Evolutionary conservation across 2,797 vertebrate genomes (phyloP), one percentile per base, ranked within the genome.

Genomic region (Gallinago nigripennis): DNA sequence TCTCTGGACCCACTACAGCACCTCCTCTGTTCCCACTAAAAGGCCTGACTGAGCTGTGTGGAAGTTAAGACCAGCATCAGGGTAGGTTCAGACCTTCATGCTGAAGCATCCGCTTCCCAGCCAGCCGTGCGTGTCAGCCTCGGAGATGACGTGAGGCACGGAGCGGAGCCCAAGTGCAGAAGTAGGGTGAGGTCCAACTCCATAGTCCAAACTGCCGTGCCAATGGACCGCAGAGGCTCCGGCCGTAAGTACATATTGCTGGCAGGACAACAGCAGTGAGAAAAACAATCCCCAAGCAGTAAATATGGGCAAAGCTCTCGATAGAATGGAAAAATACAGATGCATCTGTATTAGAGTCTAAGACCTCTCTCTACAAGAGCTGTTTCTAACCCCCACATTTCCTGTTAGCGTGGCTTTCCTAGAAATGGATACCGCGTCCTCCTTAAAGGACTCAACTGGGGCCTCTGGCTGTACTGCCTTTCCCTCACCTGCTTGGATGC

Each of bases 201-300:
- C 76, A 6, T 12, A 51, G 81, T 82, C 51, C 85, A 58, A 65
- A 23, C 10, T 57, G 79, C 64, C 4, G 82, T 91, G 91, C 92
- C 95, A 91, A 72, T 35, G 93, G 78, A 68, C 60, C 16, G 35
- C 68, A 66, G 89, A 89, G 90, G 61, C 92, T 89, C 75, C 2
- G 7, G 75, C 78, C 73, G 0, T 12, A 57, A 81, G 89, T 51
- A 81, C 84, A 60, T 46, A 31, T 12, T 94, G 87, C 93, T 96
- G 96, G 95, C 95, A 78, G 90, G 69, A 94, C 64, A 92, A 61
- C 72, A 95, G 81, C 96, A 83, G 85, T 71, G 91, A 75, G 94
- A 90, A 89, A 92, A 95, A 91, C 92, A 96, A 56, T 95, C 96
- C 95, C 93, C 31, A 53, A 95, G 95, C 94, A 94, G 91, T 57